Conservation (phyloP, 2,113 vertebrate species). For the Todiramphus chloris region DNA sequence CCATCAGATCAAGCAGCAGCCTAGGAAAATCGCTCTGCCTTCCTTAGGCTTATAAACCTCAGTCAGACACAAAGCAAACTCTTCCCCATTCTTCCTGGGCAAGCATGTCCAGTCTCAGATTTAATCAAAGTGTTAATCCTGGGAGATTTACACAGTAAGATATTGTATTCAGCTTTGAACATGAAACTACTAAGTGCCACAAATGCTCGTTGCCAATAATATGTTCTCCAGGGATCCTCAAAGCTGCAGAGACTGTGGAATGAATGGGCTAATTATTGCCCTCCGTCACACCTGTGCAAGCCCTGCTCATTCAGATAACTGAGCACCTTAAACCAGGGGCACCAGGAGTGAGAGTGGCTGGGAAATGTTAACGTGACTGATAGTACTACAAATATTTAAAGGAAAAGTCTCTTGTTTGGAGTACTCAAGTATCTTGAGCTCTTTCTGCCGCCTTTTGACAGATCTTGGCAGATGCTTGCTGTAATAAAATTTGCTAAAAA, state of each 20-base stretch:
- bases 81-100: slow-evolving; percentile 9
- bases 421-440: not conserved
- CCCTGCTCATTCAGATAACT: slow-evolving; percentile 33
- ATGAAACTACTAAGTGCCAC: slow-evolving; percentile 54
- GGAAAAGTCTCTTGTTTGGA: not conserved
- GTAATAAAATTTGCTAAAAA: not conserved
- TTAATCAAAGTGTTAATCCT: slow-evolving; percentile 70
- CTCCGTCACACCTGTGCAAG: slow-evolving; percentile 23
- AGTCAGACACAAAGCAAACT: slow-evolving; percentile 34
- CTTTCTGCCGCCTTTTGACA: not conserved
- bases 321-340: slow-evolving; percentile 25
- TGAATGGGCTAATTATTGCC: slow-evolving; percentile 57
- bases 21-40: not conserved
- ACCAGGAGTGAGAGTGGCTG: not conserved
- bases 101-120: slow-evolving; percentile 40
- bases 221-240: slow-evolving; percentile 41
- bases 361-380: slow-evolving; percentile 27
- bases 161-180: slow-evolving; percentile 65
- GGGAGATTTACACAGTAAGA: slow-evolving; percentile 65
- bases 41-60: not conserved
- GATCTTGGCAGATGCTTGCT: not conserved
- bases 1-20: not conserved
- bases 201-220: slow-evolving; percentile 41
- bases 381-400: slow-evolving; percentile 35
- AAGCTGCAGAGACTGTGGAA: slow-evolving; percentile 24